phyloP scores from a whole-genome alignment of 2,888 invertebrate species.

The Eupithecia exiguata region DNA sequence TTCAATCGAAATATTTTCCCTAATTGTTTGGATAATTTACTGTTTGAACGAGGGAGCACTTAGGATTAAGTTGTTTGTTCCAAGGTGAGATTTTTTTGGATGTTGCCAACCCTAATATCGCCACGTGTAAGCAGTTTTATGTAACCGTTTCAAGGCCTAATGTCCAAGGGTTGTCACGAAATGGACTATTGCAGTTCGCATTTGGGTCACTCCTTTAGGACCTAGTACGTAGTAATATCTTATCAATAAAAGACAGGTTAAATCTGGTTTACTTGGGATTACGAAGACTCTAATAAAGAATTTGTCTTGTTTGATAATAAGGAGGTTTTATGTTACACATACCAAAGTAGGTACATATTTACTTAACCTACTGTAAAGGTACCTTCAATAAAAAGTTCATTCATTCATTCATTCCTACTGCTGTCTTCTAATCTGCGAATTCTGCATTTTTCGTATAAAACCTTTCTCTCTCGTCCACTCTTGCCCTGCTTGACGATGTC shows the following conservation, averaged over 20 bases:
- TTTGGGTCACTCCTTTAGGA: conserved; percentile 56
- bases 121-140: conserved; percentile 4
- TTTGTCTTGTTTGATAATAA: not conserved
- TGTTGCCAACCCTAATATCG: not conserved
- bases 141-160: conserved; percentile 31
- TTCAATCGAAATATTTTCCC: not conserved
- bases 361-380: not conserved
- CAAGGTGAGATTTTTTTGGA: not conserved
- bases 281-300: not conserved
- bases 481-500: not conserved
- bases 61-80: not conserved
- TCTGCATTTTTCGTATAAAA: not conserved
- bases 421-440: not conserved
- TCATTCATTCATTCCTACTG: not conserved
- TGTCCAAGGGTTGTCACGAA: conserved; percentile 8
- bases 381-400: not conserved
- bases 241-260: not conserved
- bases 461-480: not conserved
- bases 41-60: not conserved
- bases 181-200: conserved; percentile 56
- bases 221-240: not conserved
- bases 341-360: too few species aligned
- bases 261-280: not conserved
- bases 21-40: not conserved
- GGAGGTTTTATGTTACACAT: not conserved